These are phyloP conservation scores for Cassiopea andromeda DNA, from an alignment of 30 jellyfish, hydroid and myxozoan genomes.

Conservation along the genomic window DNA sequence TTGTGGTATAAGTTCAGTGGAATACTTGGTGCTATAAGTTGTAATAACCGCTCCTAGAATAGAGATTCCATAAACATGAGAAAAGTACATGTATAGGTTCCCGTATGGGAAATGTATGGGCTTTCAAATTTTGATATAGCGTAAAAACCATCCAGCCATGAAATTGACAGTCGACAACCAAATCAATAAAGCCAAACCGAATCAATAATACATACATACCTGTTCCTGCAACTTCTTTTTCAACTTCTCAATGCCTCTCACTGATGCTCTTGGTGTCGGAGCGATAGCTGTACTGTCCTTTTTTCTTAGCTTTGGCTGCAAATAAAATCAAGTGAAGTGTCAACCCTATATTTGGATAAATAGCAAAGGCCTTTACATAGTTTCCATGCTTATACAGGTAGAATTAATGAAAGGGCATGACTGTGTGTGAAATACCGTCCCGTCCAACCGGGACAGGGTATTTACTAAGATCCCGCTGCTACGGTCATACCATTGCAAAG, in stretches of 20 bases:
- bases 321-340: background rate
- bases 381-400: no score
- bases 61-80: background rate
- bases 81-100: background rate
- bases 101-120: no score
- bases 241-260: slow-evolving; percentile 78
- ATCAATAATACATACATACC: slow-evolving; percentile 25
- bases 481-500: no score
- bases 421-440: no score
- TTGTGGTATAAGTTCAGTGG: slow-evolving; percentile 87
- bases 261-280: slow-evolving; percentile 66
- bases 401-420: no score
- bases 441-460: no score
- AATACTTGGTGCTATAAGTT: slow-evolving; percentile 87
- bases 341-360: background rate
- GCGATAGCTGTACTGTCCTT: slow-evolving; percentile 45
- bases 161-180: background rate
- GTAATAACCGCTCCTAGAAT: slow-evolving; percentile 81
- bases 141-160: no score
- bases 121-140: no score
- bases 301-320: slow-evolving; percentile 65
- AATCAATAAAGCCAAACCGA: background rate
- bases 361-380: background rate
- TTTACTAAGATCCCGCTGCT: no score
- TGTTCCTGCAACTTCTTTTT: slow-evolving; percentile 85